Evolutionary conservation across 2,888 invertebrate genomes (phyloP).

Genomic region (Drosophila nr. fundita): DNA sequence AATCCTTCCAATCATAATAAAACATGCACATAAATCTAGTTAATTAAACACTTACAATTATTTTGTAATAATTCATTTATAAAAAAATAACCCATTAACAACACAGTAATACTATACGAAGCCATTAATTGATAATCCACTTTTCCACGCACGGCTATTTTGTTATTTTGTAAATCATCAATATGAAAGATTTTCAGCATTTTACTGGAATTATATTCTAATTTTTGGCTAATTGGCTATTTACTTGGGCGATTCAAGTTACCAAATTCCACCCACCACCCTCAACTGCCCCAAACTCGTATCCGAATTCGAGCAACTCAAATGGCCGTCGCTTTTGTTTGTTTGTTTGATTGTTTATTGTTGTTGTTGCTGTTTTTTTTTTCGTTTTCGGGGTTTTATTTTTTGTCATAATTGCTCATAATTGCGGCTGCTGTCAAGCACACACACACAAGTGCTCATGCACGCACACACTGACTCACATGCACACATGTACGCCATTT

Average conservation of each 20-base stretch:
- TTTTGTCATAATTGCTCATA: conserved; percentile 72
- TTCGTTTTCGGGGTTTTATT: conserved; percentile 28
- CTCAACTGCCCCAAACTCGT: background rate
- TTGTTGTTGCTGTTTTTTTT: conserved; percentile 18
- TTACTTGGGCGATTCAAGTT: conserved; percentile 19
- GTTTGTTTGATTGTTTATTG: conserved; percentile 37
- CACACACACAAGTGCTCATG: conserved; percentile 20
- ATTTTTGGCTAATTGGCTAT: conserved; percentile 1
- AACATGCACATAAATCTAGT: background rate
- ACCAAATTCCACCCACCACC: background rate
- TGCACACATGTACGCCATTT: conserved; percentile 61
- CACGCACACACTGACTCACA: conserved; percentile 9
- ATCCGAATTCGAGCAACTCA: conserved; percentile 45
- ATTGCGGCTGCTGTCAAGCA: conserved; percentile 69
- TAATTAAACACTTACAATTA: background rate
- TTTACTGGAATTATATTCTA: conserved; percentile 1
- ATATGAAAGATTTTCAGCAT: background rate
- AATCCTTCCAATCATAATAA: background rate
- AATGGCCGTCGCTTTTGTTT: conserved; percentile 60
- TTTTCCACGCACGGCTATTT: background rate
- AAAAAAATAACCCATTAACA: background rate
- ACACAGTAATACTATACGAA: background rate
- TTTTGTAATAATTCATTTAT: background rate
- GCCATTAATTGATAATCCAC: background rate
- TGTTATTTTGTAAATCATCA: background rate